phyloP scores from a whole-genome alignment of 92 coral and sea anemone genomes.

The Pocillopora grandis region DNA sequence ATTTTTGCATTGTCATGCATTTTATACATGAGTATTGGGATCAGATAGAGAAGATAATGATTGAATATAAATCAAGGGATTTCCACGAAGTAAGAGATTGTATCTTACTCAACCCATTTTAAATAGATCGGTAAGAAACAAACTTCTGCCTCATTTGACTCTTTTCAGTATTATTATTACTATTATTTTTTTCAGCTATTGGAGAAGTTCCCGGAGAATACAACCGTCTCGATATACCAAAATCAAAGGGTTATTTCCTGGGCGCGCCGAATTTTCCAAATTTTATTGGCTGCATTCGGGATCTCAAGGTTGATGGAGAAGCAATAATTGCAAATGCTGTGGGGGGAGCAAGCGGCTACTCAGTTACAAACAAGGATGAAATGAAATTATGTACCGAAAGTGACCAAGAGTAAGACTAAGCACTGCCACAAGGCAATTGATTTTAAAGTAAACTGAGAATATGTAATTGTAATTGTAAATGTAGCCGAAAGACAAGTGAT shows the following conservation, averaged over 20 bases:
- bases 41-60: too few species aligned
- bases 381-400: slow-evolving; percentile 17
- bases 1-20: too few species aligned
- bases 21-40: too few species aligned
- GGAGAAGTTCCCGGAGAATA: slow-evolving; percentile 6
- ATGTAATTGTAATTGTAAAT: too few species aligned
- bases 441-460: too few species aligned
- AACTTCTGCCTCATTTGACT: too few species aligned
- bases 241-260: slow-evolving; percentile 68
- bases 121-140: too few species aligned
- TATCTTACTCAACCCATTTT: too few species aligned
- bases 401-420: not conserved
- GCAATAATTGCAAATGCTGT: slow-evolving; percentile 73
- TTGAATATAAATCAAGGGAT: too few species aligned
- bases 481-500: too few species aligned
- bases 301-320: slow-evolving; percentile 83
- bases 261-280: slow-evolving; percentile 81
- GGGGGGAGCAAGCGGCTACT: slow-evolving; percentile 55
- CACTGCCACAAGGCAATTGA: not conserved
- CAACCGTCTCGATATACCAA: slow-evolving; percentile 70
- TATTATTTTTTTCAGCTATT: not conserved
- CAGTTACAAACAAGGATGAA: not conserved
- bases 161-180: not conserved
- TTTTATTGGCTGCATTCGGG: slow-evolving; percentile 86
- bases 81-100: too few species aligned